A percentile compares a stretch with the other conserved stretches of the same genome.
These are phyloP conservation scores for Percopsis omiscomaycus DNA, from an alignment of 2,797 vertebrate species.

Conservation along the genomic window DNA sequence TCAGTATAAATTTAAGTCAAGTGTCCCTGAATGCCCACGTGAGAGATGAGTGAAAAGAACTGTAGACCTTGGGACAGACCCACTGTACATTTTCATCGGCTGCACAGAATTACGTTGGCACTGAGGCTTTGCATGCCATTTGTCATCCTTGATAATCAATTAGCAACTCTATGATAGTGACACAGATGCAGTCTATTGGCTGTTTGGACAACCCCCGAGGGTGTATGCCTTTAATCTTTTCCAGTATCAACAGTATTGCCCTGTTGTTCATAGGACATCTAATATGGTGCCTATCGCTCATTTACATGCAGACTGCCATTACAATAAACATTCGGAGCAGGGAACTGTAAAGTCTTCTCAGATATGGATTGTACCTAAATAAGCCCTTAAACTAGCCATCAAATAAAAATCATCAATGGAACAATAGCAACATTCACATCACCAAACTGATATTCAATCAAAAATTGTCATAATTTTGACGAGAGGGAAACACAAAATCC, in stretches of 20 bases:
- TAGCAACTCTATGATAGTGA: conserved; percentile 72
- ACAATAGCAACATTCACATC: conserved; percentile 4
- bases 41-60: conserved; percentile 80
- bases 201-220: conserved; percentile 47
- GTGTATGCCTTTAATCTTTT: conserved; percentile 36
- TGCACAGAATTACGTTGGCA: conserved; percentile 77
- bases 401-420: conserved; percentile 26
- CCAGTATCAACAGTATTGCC: conserved; percentile 34
- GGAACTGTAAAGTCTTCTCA: conserved; percentile 29
- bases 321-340: conserved; percentile 21
- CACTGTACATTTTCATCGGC: conserved; percentile 72
- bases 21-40: conserved; percentile 78
- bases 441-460: conserved; percentile 6
- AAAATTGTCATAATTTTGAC: conserved; percentile 9
- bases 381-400: conserved; percentile 14
- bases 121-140: conserved; percentile 68
- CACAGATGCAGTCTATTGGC: conserved; percentile 63
- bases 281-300: conserved; percentile 30
- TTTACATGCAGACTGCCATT: conserved; percentile 22
- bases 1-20: conserved; percentile 96
- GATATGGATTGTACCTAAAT: conserved; percentile 35
- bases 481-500: conserved; percentile 13
- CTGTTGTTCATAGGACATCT: conserved; percentile 17
- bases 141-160: conserved; percentile 82
- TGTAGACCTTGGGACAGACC: conserved; percentile 73